Base-by-base conservation (phyloP, 2,113 vertebrate genomes). In the Gorsachius goisagi region DNA sequence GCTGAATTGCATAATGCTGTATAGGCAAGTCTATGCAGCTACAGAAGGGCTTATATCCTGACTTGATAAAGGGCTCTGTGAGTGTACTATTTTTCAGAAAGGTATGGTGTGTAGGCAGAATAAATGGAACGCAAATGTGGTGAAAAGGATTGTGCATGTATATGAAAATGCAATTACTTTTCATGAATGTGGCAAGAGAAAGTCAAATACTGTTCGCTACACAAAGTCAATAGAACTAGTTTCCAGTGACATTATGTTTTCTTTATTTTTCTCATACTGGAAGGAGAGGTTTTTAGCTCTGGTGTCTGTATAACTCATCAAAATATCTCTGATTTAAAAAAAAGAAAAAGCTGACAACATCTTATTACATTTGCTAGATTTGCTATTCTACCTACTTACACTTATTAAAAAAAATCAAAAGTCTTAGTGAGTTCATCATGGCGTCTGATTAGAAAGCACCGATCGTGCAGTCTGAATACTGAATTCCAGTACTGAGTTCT, bases 121-220 rank as follows among this genome's bases (percentile, higher is more conserved):
- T 88, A 89, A 94, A 91, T 62, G 37, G 47, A 81, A 74, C 58
- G 91, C 72, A 75, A 86, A 81, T 52, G 12, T 58, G 13, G 23
- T 92, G 66, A 92, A 92, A 95, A 93, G 19, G 26, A 75, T 75
- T 79, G 35, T 85, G 39, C 35, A n/a, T 41, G 27, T 91, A 41
- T 80, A 76, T 89, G 95, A 89, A 96, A 96, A 95, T 68, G 56
- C 15, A 93, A 79, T 90, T 96, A 86, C 52, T 89, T 93, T 78
- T 47, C 52, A 77, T 49, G 47, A 95, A 78, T 63, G 73, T 71
- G 30, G 56, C 47, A 86, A 60, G 41, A 90, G 47, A 69, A 91
- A 75, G 33, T 41, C 2, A 1, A 92, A 82, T 89, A 35, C 14
- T 49, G 5, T 72, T 20, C 5, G 5, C 35, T 89, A 47, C 12